These are phyloP conservation scores for Cyanistes caeruleus DNA, from an alignment of 2,113 vertebrate species.

Conservation along the genomic window DNA sequence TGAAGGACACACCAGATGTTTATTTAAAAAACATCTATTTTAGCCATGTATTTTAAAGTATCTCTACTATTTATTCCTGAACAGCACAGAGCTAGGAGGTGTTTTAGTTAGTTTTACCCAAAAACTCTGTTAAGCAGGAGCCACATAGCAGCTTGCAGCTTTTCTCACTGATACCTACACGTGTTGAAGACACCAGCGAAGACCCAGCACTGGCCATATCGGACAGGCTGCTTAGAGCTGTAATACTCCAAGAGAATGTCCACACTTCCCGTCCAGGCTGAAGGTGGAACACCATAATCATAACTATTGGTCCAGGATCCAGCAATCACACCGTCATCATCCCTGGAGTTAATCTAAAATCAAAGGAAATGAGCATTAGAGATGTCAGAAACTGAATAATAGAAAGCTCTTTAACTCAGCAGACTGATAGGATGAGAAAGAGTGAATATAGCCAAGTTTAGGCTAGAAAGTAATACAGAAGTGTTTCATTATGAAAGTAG, in stretches of 20 bases:
- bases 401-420: not conserved
- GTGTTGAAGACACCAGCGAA: conserved; percentile 95
- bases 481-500: not conserved
- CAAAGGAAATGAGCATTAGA: not conserved
- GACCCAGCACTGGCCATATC: conserved; percentile 97
- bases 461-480: not conserved
- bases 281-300: conserved; percentile 86
- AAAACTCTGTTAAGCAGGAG: not conserved
- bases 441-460: not conserved
- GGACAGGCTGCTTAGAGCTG: conserved; percentile 78
- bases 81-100: not conserved
- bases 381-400: not conserved
- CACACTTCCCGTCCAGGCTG: conserved; percentile 93
- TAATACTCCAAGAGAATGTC: conserved; percentile 89
- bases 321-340: conserved; percentile 88
- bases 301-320: conserved; percentile 92
- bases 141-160: not conserved
- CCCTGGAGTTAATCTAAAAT: conserved; percentile 87
- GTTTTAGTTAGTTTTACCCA: not conserved
- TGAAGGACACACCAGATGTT: not conserved
- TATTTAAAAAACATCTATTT: conserved; percentile 6
- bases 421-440: not conserved
- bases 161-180: conserved; percentile 79
- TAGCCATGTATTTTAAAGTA: conserved; percentile 6
- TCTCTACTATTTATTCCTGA: conserved; percentile 17